Evolutionary conservation across 2,113 vertebrate species (phyloP).

Genomic region (Astatotilapia flaviijosephi): DNA sequence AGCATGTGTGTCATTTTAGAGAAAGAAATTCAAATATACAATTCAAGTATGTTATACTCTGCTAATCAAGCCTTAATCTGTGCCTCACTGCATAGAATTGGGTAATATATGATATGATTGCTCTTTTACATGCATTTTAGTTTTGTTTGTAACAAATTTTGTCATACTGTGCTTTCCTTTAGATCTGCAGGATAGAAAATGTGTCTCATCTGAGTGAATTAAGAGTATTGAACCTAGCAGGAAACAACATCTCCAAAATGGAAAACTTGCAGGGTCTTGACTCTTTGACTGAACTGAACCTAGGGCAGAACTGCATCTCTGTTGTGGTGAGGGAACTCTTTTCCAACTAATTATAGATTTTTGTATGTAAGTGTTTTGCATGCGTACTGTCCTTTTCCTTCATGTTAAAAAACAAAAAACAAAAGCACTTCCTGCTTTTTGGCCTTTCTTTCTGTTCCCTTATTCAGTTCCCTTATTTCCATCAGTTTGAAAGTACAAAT

Average conservation of each 20-base stretch:
- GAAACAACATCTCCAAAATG: slow-evolving; percentile 80
- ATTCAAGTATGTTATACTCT: background rate
- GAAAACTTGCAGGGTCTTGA: slow-evolving; percentile 85
- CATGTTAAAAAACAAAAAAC: background rate
- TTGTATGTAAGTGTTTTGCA: background rate
- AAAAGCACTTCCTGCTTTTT: background rate
- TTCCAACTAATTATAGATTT: background rate
- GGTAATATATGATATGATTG: background rate
- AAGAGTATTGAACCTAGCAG: slow-evolving; percentile 87
- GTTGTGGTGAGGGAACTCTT: slow-evolving; percentile 76
- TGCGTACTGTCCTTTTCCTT: background rate
- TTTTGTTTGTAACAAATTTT: background rate
- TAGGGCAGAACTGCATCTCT: slow-evolving; percentile 84
- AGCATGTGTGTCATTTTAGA: background rate
- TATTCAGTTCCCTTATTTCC: background rate
- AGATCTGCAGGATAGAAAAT: slow-evolving; percentile 89
- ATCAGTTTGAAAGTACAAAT: background rate
- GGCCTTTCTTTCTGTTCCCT: background rate
- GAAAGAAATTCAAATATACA: background rate
- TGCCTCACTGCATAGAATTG: background rate
- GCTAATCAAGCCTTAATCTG: background rate
- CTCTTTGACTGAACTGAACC: slow-evolving; percentile 86
- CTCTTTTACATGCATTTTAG: background rate
- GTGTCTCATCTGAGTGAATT: slow-evolving; percentile 81
- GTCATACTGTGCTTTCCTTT: background rate